These are phyloP conservation scores for Colletes latitarsis DNA, from an alignment of 1,140 invertebrate species.

Conservation along the genomic window DNA sequence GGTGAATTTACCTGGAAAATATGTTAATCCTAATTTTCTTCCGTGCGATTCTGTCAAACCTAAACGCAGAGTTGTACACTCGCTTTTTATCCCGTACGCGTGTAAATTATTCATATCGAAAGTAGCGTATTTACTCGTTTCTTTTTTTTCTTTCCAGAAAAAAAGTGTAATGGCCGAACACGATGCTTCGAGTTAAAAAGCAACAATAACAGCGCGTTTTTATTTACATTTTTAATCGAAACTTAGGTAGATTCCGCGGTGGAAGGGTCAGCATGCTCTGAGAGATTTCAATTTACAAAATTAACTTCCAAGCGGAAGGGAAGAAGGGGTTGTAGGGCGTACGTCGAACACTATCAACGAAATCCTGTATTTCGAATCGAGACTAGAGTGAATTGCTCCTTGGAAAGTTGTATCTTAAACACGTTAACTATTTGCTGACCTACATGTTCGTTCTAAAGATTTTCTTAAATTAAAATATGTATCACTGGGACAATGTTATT, in stretches of 20 bases:
- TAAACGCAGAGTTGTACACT: too few relatives aligned
- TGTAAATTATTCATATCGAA: constrained; percentile 2
- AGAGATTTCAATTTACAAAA: constrained; percentile 35
- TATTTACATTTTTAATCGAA: not conserved
- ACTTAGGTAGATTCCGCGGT: not conserved
- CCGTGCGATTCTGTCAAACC: too few relatives aligned
- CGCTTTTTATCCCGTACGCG: not conserved
- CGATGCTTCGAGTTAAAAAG: too few relatives aligned
- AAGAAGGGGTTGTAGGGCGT: constrained; percentile 3
- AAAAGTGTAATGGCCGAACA: too few relatives aligned
- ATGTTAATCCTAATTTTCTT: too few relatives aligned
- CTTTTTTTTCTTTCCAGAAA: not conserved
- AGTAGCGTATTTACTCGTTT: not conserved
- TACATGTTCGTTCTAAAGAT: not conserved
- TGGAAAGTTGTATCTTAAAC: not conserved
- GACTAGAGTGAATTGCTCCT: constrained; percentile 25
- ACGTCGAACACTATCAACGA: constrained; percentile 1
- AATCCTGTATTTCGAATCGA: constrained; percentile 34
- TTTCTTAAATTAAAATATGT: too few relatives aligned
- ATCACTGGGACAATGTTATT: too few relatives aligned
- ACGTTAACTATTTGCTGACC: not conserved
- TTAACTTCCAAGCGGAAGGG: not conserved
- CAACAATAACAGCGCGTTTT: not conserved
- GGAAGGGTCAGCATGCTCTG: not conserved
- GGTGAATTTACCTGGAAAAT: too few relatives aligned